A percentile compares a stretch with the other conserved stretches of the same genome.
Conservation (phyloP, 2,888 invertebrate genomes). For the Phanerotoma sp. region DNA sequence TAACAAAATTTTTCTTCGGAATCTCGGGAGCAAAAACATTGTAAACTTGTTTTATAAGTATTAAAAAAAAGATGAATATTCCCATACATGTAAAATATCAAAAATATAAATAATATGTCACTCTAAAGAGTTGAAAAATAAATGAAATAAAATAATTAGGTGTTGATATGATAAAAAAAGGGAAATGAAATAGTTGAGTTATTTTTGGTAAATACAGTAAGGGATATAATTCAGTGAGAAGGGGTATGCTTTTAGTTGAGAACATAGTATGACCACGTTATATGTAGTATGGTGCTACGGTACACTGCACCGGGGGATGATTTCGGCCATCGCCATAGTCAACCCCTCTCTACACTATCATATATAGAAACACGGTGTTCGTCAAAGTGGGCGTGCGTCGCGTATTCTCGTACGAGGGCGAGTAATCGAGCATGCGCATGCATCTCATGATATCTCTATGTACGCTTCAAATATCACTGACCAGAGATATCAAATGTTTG, state of each 20-base stretch:
- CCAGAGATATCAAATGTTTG: constrained; percentile 29
- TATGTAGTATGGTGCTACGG: constrained; percentile 18
- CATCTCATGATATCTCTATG: constrained; percentile 22
- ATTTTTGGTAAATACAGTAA: background rate
- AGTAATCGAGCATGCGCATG: constrained; percentile 27
- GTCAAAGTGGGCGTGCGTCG: constrained; percentile 25
- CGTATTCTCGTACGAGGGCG: constrained; percentile 13
- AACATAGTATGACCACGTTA: constrained; percentile 11
- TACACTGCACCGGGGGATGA: constrained; percentile 11
- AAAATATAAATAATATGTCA: no score
- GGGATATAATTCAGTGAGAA: background rate
- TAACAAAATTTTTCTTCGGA: no score
- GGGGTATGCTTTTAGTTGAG: constrained; percentile 12
- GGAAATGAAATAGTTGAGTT: no score
- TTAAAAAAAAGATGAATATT: no score
- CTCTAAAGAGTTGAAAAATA: background rate
- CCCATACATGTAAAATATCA: no score
- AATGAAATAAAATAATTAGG: background rate
- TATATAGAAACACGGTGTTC: constrained; percentile 8
- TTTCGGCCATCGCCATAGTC: constrained; percentile 18
- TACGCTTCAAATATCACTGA: constrained; percentile 21
- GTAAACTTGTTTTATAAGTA: no score
- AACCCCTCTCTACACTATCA: no score
- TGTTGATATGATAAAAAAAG: no score
- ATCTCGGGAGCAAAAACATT: no score